These are phyloP conservation scores for Microplitis mediator DNA, from an alignment of 1,140 invertebrate species.

Conservation along the genomic window DNA sequence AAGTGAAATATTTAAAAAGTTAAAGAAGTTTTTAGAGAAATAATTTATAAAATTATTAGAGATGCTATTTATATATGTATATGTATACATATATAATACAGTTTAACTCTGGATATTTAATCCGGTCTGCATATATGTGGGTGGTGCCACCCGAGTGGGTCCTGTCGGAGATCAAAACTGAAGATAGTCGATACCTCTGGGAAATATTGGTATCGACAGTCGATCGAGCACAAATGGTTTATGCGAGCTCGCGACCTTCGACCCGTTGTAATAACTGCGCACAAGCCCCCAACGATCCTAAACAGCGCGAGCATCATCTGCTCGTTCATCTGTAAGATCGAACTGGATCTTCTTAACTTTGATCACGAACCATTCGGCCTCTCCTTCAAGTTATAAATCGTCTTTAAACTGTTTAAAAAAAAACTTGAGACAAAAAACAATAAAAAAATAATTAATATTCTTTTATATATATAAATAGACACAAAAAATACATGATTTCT, in stretches of 20 bases:
- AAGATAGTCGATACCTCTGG: conserved; percentile 23
- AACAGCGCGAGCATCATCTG: conserved; percentile 15
- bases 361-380: not conserved
- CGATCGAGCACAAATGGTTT: conserved; percentile 30
- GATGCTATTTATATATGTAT: no score
- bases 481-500: no score
- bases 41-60: no score
- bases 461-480: no score
- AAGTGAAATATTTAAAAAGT: no score
- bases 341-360: conserved; percentile 26
- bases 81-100: not conserved
- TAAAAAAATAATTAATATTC: no score
- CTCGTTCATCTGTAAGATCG: conserved; percentile 25
- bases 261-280: conserved; percentile 29
- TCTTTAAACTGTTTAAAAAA: no score
- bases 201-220: conserved; percentile 30
- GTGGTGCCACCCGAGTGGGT: conserved; percentile 23
- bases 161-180: conserved; percentile 6
- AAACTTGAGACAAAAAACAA: no score
- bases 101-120: conserved; percentile 18
- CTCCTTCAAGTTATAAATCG: not conserved
- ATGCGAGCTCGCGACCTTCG: conserved; percentile 28
- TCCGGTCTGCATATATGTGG: conserved; percentile 16
- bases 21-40: no score
- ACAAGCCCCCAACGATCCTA: not conserved